Evolutionary conservation across 2,113 vertebrate genomes (phyloP).

Genomic region (Phocoena sinus): DNA sequence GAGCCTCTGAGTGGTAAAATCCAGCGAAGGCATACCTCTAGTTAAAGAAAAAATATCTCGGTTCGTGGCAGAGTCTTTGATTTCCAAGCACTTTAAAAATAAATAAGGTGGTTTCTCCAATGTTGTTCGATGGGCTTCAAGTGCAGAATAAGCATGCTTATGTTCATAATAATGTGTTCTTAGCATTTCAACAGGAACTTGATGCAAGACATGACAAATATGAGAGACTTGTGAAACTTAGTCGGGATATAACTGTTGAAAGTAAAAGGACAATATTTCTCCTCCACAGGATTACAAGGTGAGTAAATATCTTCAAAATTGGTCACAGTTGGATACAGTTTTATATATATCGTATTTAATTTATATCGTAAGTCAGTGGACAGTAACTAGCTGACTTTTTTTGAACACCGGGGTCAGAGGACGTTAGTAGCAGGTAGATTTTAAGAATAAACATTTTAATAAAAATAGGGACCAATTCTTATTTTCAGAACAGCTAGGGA

Average conservation of each 20-base stretch:
- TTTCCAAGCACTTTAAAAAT: not conserved
- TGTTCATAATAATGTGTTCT: not conserved
- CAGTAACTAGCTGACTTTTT: not conserved
- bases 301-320: slow-evolving; percentile 42
- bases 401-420: not conserved
- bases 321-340: not conserved
- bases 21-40: not conserved
- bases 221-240: slow-evolving; percentile 95
- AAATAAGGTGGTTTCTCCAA: not conserved
- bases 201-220: slow-evolving; percentile 96
- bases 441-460: slow-evolving; percentile 19
- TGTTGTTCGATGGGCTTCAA: not conserved
- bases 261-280: slow-evolving; percentile 98
- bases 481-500: not conserved
- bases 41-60: not conserved
- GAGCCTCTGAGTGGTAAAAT: not conserved
- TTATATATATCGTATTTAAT: not conserved
- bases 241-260: slow-evolving; percentile 96
- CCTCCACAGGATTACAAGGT: slow-evolving; percentile 95
- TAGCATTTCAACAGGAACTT: slow-evolving; percentile 95
- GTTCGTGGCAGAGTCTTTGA: not conserved
- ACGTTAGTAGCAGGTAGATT: not conserved
- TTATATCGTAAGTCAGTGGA: not conserved
- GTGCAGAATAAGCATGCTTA: not conserved
- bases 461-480: not conserved